These are phyloP conservation scores for Hylyphantes graminicola DNA, from an alignment of 1,140 invertebrate species.

Conservation along the genomic window DNA sequence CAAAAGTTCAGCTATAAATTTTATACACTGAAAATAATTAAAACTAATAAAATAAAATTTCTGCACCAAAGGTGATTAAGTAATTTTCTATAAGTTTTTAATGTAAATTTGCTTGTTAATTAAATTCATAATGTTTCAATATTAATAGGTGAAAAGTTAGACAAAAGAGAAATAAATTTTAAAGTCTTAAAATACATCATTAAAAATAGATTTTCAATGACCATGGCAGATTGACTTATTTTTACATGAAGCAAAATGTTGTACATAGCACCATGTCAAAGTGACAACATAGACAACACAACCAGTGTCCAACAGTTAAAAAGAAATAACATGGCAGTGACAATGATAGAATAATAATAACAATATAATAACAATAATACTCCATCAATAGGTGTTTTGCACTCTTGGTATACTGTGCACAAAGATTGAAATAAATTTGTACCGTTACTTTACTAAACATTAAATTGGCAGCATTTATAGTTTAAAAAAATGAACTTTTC, in stretches of 20 bases:
- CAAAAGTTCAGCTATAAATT: no score
- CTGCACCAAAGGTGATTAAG: no score
- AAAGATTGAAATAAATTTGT: constrained; percentile 25
- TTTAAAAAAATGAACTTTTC: background rate
- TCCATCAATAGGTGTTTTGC: background rate
- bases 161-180: no score
- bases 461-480: background rate
- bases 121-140: no score
- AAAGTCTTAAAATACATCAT: background rate
- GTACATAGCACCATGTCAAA: constrained; percentile 56
- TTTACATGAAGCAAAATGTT: constrained; percentile 19
- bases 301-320: constrained; percentile 41
- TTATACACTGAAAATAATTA: no score
- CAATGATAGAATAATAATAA: constrained; percentile 48
- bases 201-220: background rate
- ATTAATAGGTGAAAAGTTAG: no score
- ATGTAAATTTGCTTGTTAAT: no score
- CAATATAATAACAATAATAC: constrained; percentile 53
- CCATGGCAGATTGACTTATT: no score
- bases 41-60: no score
- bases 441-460: constrained; percentile 25
- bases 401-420: background rate
- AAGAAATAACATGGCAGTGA: constrained; percentile 53
- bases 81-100: no score
- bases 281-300: constrained; percentile 54